Percentiles rank a stretch among this genome's conserved stretches.
Evolutionary conservation across 2,888 invertebrate species (phyloP).

Genomic region (Drosophila crucigera): DNA sequence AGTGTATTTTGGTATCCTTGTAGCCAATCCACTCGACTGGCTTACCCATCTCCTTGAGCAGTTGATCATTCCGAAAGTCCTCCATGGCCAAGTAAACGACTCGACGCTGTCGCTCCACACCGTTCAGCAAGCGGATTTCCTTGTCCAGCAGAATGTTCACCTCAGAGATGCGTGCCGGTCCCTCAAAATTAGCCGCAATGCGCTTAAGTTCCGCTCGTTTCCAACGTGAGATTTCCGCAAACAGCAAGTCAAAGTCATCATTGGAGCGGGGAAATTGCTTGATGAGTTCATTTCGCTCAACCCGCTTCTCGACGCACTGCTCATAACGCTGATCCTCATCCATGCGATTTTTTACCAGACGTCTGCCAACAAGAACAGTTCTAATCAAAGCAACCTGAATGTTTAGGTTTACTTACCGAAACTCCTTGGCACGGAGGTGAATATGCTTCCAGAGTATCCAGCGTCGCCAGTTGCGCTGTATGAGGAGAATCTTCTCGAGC

Average conservation of each 20-base stretch:
- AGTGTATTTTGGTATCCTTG: slow-evolving; percentile 89
- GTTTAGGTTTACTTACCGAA: slow-evolving; percentile 79
- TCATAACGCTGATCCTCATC: slow-evolving; percentile 75
- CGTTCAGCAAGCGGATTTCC: slow-evolving; percentile 87
- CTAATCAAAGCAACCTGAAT: no score
- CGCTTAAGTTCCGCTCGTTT: slow-evolving; percentile 87
- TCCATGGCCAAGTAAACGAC: slow-evolving; percentile 88
- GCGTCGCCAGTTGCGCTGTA: slow-evolving; percentile 87
- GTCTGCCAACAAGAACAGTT: slow-evolving; percentile 69
- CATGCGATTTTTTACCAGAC: slow-evolving; percentile 85
- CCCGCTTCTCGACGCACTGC: slow-evolving; percentile 78
- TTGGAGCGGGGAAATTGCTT: slow-evolving; percentile 90
- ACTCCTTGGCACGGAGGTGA: slow-evolving; percentile 86
- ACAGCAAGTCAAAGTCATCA: slow-evolving; percentile 91
- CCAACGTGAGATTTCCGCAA: slow-evolving; percentile 86
- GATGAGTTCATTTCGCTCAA: slow-evolving; percentile 87
- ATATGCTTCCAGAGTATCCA: slow-evolving; percentile 85
- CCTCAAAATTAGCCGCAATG: slow-evolving; percentile 88
- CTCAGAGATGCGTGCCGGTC: slow-evolving; percentile 90
- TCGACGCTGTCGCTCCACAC: slow-evolving; percentile 89
- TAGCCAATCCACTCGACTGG: slow-evolving; percentile 92
- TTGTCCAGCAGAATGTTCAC: slow-evolving; percentile 90
- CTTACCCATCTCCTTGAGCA: slow-evolving; percentile 89
- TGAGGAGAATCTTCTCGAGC: slow-evolving; percentile 87
- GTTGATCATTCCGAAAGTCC: slow-evolving; percentile 87